Conservation (phyloP, 2,797 vertebrate species). For the Chlorospingus semifuscus region DNA sequence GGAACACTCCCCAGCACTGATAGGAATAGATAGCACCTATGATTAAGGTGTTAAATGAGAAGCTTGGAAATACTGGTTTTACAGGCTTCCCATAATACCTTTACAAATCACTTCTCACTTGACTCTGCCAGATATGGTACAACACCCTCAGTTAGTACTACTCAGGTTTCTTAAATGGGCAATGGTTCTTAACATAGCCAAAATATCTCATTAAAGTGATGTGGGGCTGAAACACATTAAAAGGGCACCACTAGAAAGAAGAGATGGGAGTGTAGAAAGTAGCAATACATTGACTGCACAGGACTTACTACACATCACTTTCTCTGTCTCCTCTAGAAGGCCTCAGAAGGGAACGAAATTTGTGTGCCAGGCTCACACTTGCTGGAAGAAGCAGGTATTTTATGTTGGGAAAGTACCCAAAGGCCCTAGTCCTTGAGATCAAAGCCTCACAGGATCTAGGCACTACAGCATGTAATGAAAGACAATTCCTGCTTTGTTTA, state of each 20-base stretch:
- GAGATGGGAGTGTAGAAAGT: background rate
- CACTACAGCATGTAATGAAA: background rate
- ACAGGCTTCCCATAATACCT: background rate
- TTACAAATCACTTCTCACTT: background rate
- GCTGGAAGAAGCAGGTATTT: background rate
- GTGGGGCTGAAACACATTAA: background rate
- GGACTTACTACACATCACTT: background rate
- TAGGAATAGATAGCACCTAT: background rate
- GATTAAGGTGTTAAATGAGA: background rate
- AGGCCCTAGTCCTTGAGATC: background rate
- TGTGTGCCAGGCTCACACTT: background rate
- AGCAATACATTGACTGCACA: background rate
- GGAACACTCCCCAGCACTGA: background rate
- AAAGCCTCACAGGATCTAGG: background rate
- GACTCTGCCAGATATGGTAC: background rate
- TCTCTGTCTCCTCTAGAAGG: background rate
- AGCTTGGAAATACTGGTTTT: slow-evolving; percentile 32
- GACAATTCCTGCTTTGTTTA: background rate
- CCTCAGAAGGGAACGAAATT: background rate
- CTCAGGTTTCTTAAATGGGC: background rate
- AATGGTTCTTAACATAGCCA: background rate
- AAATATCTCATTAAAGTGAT: background rate
- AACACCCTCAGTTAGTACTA: background rate
- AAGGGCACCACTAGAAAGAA: background rate
- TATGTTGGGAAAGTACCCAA: background rate